Evolutionary conservation across 2,888 invertebrate genomes (phyloP).

Genomic region (Dryocosmus kuriphilus): DNA sequence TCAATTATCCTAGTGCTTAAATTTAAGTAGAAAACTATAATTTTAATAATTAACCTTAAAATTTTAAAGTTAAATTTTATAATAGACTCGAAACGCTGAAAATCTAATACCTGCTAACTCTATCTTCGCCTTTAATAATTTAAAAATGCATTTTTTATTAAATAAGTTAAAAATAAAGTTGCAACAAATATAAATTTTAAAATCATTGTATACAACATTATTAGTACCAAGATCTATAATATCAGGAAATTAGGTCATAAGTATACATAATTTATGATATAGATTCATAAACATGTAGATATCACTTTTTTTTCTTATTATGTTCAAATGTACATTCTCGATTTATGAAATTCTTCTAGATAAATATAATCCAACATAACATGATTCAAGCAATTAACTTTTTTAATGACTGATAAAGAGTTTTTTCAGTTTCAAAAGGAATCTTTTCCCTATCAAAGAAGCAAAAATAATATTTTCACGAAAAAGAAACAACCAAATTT

Average conservation of each 20-base stretch:
- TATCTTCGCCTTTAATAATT: too few species aligned
- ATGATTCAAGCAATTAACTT: too few species aligned
- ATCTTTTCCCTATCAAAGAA: neutral
- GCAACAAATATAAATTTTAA: neutral
- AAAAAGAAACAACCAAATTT: neutral
- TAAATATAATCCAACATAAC: neutral
- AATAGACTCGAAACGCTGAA: too few species aligned
- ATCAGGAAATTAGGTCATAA: neutral
- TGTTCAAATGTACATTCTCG: neutral
- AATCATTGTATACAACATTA: neutral
- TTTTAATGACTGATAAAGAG: too few species aligned
- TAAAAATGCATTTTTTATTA: too few species aligned
- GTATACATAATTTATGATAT: neutral
- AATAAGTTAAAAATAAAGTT: too few species aligned
- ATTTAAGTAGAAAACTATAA: too few species aligned
- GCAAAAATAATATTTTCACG: neutral
- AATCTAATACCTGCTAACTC: too few species aligned
- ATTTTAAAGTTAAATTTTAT: too few species aligned
- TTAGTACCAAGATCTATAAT: neutral
- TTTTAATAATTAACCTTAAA: too few species aligned
- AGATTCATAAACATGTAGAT: neutral
- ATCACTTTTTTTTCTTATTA: neutral
- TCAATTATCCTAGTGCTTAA: too few species aligned
- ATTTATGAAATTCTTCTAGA: neutral
- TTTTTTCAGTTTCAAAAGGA: too few species aligned